These are phyloP conservation scores for Scarus forsteni DNA, from an alignment of 2,797 vertebrate species.

Conservation along the genomic window DNA sequence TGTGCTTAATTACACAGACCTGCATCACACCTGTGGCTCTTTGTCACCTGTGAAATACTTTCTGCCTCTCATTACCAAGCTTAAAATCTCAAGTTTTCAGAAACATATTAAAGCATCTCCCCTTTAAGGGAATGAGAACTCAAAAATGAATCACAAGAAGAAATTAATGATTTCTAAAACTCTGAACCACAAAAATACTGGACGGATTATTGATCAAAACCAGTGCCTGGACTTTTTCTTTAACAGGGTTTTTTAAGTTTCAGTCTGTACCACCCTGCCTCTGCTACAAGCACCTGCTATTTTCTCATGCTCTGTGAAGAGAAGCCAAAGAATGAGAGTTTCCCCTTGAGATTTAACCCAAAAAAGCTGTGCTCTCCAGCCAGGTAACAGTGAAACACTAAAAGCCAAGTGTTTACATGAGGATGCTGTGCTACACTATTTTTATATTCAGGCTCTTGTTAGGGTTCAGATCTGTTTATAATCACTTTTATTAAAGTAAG, in stretches of 20 bases:
- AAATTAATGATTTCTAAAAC: not conserved
- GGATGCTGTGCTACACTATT: not conserved
- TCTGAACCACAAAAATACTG: not conserved
- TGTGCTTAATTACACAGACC: no score
- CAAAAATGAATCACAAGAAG: not conserved
- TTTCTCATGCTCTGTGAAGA: conserved; percentile 27
- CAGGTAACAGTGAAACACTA: conserved; percentile 2
- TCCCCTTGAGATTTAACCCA: conserved; percentile 25
- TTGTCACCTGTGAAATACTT: not conserved
- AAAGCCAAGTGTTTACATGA: not conserved
- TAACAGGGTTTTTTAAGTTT: conserved; percentile 17
- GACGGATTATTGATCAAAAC: not conserved
- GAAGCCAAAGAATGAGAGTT: conserved; percentile 21
- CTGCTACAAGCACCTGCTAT: conserved; percentile 11
- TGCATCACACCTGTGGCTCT: not conserved
- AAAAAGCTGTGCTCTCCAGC: conserved; percentile 1
- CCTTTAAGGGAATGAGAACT: not conserved
- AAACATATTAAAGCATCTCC: not conserved
- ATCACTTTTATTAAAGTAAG: not conserved
- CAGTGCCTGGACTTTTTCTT: not conserved
- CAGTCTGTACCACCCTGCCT: conserved; percentile 18
- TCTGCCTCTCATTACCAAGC: not conserved
- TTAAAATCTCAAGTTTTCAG: not conserved
- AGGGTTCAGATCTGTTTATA: not conserved
- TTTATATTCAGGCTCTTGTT: not conserved